Evolutionary conservation across 2,113 vertebrate species (phyloP).

Genomic region (Cebidichthys violaceus): DNA sequence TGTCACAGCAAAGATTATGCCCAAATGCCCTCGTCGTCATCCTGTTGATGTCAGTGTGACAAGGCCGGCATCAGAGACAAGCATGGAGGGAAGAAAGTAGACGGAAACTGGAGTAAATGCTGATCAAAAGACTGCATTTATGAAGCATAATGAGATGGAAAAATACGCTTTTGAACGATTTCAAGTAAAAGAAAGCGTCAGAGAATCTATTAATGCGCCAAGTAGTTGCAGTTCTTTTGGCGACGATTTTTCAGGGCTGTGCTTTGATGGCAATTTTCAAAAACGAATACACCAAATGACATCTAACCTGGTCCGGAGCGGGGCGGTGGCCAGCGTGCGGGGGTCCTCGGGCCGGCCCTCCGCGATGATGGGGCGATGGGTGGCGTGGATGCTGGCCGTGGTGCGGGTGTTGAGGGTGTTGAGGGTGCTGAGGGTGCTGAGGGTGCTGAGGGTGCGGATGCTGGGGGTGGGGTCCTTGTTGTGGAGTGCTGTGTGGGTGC

Average conservation of each 20-base stretch:
- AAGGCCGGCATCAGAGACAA: slow-evolving; percentile 74
- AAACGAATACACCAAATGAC: not conserved
- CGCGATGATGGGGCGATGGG: slow-evolving; percentile 79
- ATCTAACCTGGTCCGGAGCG: slow-evolving; percentile 93
- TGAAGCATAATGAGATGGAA: no score
- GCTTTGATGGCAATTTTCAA: not conserved
- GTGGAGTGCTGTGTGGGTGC: slow-evolving; percentile 71
- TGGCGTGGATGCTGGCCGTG: slow-evolving; percentile 79
- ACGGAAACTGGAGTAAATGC: slow-evolving; percentile 53
- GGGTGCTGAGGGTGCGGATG: slow-evolving; percentile 47
- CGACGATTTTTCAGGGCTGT: not conserved
- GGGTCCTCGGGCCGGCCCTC: slow-evolving; percentile 83
- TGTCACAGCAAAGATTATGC: slow-evolving; percentile 91
- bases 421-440: slow-evolving; percentile 58
- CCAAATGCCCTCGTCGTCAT: slow-evolving; percentile 99
- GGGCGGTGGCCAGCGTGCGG: slow-evolving; percentile 94
- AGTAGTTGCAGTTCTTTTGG: not conserved
- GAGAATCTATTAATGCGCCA: not conserved
- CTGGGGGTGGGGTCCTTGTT: slow-evolving; percentile 66
- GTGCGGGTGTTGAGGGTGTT: slow-evolving; percentile 73
- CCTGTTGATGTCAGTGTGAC: slow-evolving; percentile 83
- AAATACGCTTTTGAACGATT: not conserved
- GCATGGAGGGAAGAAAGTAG: slow-evolving; percentile 83
- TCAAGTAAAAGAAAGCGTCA: slow-evolving; percentile 5
- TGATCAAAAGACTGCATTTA: slow-evolving; percentile 27